These are phyloP conservation scores for Eumacrocentrus americanus DNA, from an alignment of 2,888 invertebrate genomes.

Conservation along the genomic window DNA sequence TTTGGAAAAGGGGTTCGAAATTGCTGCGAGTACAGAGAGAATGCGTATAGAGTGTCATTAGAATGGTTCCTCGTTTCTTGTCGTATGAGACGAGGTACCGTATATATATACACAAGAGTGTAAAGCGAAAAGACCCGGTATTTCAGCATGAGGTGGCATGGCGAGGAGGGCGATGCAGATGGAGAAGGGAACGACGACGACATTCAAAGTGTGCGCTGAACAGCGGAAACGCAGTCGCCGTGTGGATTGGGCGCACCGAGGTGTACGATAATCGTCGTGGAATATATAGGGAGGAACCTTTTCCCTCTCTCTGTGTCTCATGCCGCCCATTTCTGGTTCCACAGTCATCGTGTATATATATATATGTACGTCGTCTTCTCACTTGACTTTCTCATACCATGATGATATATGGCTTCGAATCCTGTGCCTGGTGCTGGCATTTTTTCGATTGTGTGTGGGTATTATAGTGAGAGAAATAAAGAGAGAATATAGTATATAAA, in stretches of 20 bases:
- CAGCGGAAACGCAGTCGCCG: conserved; percentile 39
- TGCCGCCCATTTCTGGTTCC: not conserved
- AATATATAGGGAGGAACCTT: conserved; percentile 40
- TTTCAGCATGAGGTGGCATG: conserved; percentile 4
- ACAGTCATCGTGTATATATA: not conserved
- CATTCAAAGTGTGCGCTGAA: conserved; percentile 25
- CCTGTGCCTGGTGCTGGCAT: not conserved
- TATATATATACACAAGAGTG: not conserved
- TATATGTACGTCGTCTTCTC: too few species aligned
- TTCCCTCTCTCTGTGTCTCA: conserved; percentile 19
- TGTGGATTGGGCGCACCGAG: conserved; percentile 47
- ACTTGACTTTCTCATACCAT: too few species aligned
- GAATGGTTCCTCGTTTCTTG: not conserved
- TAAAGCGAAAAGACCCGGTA: not conserved
- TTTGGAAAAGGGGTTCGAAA: too few species aligned
- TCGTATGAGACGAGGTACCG: not conserved
- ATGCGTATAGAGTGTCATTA: not conserved
- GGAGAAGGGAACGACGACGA: conserved; percentile 24
- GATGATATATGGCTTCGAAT: not conserved
- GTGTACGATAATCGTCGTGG: conserved; percentile 50
- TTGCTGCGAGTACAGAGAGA: too few species aligned
- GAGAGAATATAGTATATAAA: too few species aligned
- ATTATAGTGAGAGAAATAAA: not conserved
- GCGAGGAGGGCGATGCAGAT: conserved; percentile 12
- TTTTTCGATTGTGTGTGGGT: too few species aligned